phyloP scores from a whole-genome alignment of 1,140 invertebrate species.

The Choristoneura fumiferana region DNA sequence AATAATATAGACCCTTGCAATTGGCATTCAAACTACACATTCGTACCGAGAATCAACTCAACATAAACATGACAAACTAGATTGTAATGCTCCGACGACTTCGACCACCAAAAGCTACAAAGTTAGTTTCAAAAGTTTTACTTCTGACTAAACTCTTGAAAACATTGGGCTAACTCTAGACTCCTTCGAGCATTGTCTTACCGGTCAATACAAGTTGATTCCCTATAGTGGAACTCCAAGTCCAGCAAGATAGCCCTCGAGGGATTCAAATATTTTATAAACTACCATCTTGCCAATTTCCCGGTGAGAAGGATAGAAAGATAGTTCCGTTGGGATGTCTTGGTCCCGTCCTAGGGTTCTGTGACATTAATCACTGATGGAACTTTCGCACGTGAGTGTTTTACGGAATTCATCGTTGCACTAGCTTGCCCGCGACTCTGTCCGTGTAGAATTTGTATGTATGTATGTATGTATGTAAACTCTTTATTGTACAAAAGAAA shows the following conservation, averaged over 20 bases:
- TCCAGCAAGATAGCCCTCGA: not conserved
- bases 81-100: too few relatives aligned
- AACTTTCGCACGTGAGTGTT: not conserved
- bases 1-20: too few relatives aligned
- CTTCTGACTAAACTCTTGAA: too few relatives aligned
- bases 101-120: too few relatives aligned
- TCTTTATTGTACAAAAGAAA: too few relatives aligned
- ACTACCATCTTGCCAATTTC: slow-evolving; percentile 11
- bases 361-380: slow-evolving; percentile 4
- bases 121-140: too few relatives aligned
- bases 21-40: too few relatives aligned
- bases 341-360: not conserved
- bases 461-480: too few relatives aligned
- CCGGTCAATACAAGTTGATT: not conserved
- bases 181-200: not conserved
- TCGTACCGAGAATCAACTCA: too few relatives aligned
- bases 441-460: too few relatives aligned
- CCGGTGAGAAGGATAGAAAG: slow-evolving; percentile 15
- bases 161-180: too few relatives aligned
- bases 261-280: slow-evolving; percentile 6
- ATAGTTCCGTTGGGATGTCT: not conserved
- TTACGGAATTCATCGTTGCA: not conserved
- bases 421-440: not conserved
- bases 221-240: not conserved
- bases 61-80: too few relatives aligned